Evolutionary conservation across 2,888 invertebrate genomes (phyloP), one percentile per base, ranked within the genome.

Genomic region (Micropterix aruncella): DNA sequence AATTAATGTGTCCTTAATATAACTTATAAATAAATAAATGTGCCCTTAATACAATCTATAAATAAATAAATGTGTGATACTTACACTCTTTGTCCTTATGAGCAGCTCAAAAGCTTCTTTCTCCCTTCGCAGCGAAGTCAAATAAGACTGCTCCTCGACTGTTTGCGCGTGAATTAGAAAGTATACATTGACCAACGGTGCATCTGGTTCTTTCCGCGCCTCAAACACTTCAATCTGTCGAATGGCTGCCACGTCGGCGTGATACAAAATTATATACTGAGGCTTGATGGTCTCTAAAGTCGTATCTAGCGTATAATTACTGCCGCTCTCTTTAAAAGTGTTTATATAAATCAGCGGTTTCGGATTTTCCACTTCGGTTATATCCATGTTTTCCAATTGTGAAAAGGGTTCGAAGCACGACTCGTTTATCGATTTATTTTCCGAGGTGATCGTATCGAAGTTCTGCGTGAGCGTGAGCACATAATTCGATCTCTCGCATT

Each of bases 71-170:
- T n/a, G n/a, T n/a, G n/a, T 19, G 19, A 2, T 37, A 55, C 77
- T 73, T 66, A 92, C 93, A 55, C 87, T 84, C 73, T 96, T 97
- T 18, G 91, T 86, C 58, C 83, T 79, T 53, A 99, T 95, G 37
- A 99, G 73, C 53, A 77, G 72, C 58, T 97, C 95, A 63, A 99
- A 97, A 0, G 96, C 89, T 57, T 88, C 82, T 60, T 96, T 97
- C 63, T 99, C 99, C 48, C 87, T 76, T 50, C 91, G 75, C 45
- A 99, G 66, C 1, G 86, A 78, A 1, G 94, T 93, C 27, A 99
- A 72, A 63, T 95, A 99, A 2, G 89, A 81, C 66, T 99, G 97
- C 62, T 99, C 99, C 65, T 99, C 99, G 0, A 93, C 90, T 4
- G 97, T 96, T 48, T 85, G 85, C 7, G 82, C 81, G 60, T 95